Conservation (phyloP, 1,140 invertebrate genomes). For the Drosophila ambigua region DNA sequence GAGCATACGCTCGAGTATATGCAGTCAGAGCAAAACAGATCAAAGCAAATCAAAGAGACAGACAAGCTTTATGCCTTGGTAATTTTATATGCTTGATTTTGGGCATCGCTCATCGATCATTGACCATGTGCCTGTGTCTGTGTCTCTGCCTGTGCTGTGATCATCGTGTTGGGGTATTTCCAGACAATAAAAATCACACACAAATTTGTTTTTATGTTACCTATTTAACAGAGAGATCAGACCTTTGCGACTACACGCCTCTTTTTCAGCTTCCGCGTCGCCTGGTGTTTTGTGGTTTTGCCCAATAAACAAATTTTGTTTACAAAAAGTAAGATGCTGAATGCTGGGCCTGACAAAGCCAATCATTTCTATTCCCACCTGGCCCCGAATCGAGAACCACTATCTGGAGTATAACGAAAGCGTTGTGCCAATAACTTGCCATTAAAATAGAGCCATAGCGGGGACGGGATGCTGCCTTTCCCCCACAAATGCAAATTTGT, state of each 20-base stretch:
- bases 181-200: slow-evolving; percentile 30
- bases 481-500: too few relatives aligned
- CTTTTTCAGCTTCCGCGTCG: slow-evolving; percentile 21
- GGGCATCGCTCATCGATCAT: slow-evolving; percentile 53
- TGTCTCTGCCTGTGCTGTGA: slow-evolving; percentile 14
- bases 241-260: not conserved
- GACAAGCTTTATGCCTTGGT: slow-evolving; percentile 31
- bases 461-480: too few relatives aligned
- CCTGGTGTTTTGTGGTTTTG: slow-evolving; percentile 10
- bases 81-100: slow-evolving; percentile 60
- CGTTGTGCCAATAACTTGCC: too few relatives aligned
- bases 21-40: slow-evolving; percentile 45
- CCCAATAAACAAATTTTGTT: slow-evolving; percentile 36
- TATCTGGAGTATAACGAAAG: too few relatives aligned
- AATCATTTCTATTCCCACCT: slow-evolving; percentile 25
- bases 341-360: too few relatives aligned
- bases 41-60: slow-evolving; percentile 55
- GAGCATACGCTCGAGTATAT: too few relatives aligned
- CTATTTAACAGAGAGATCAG: slow-evolving; percentile 26
- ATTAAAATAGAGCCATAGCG: too few relatives aligned
- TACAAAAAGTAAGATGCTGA: slow-evolving; percentile 28
- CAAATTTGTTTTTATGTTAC: slow-evolving; percentile 30
- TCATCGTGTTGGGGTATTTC: slow-evolving; percentile 37
- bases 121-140: slow-evolving; percentile 16
- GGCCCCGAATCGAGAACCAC: too few relatives aligned